A percentile compares a stretch with the other conserved stretches of the same genome.
Evolutionary conservation across 1,140 invertebrate species (phyloP).

Genomic region (Cepaea nemoralis): DNA sequence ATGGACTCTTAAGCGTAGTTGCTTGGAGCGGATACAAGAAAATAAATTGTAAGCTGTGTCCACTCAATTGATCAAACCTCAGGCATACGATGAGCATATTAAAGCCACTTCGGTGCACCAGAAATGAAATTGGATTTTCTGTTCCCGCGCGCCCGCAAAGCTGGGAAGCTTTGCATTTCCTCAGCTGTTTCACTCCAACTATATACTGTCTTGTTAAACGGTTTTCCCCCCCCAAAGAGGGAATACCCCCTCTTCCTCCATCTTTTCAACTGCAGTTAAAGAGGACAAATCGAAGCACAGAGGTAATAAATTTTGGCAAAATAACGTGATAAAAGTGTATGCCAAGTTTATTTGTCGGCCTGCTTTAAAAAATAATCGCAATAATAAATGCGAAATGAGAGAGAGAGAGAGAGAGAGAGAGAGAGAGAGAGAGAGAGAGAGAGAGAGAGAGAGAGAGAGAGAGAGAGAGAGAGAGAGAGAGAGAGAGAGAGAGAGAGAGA

Average conservation of each 20-base stretch:
- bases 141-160: not conserved
- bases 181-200: not conserved
- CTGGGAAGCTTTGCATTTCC: not conserved
- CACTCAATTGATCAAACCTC: slow-evolving; percentile 23
- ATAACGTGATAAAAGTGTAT: not conserved
- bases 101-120: slow-evolving; percentile 21
- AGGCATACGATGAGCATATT: slow-evolving; percentile 29
- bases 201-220: not conserved
- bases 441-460: too few relatives aligned
- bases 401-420: slow-evolving; percentile 28
- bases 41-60: slow-evolving; percentile 19
- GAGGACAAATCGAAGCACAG: not conserved
- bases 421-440: slow-evolving; percentile 2
- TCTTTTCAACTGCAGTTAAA: not conserved
- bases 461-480: not conserved
- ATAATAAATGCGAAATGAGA: too few relatives aligned
- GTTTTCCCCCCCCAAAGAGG: not conserved
- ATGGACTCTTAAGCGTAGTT: not conserved
- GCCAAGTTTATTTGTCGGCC: too few relatives aligned
- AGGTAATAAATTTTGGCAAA: not conserved
- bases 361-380: not conserved
- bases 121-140: slow-evolving; percentile 34
- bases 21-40: not conserved
- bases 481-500: not conserved
- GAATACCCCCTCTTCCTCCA: too few relatives aligned